These are phyloP conservation scores for Hypanus sabinus DNA, from an alignment of 2,113 vertebrate species.

Conservation along the genomic window DNA sequence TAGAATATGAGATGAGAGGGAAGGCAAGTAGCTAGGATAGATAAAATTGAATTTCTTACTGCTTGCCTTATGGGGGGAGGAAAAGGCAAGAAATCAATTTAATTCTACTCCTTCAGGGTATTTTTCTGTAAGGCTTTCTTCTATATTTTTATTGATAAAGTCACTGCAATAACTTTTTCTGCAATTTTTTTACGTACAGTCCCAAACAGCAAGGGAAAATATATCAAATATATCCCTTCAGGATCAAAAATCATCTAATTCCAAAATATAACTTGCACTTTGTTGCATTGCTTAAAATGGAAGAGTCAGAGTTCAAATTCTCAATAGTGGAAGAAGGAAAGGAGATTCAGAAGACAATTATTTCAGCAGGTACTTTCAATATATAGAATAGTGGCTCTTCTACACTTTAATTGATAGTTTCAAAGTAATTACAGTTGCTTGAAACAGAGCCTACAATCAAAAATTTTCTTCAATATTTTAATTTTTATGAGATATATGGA, in stretches of 20 bases:
- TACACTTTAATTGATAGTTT: too few species aligned
- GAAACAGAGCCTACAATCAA: not conserved
- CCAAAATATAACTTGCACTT: not conserved
- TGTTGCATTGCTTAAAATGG: not conserved
- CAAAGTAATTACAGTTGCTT: not conserved
- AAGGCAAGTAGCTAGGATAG: not conserved
- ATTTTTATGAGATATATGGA: not conserved
- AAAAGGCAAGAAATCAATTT: not conserved
- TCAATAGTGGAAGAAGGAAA: not conserved
- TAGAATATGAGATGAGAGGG: not conserved
- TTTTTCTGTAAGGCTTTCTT: not conserved
- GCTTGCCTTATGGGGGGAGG: not conserved
- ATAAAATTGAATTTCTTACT: not conserved
- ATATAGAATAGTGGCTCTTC: not conserved
- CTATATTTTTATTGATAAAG: not conserved
- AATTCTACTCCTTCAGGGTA: not conserved
- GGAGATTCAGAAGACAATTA: not conserved
- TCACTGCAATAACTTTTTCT: not conserved
- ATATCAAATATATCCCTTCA: not conserved
- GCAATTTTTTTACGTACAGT: not conserved
- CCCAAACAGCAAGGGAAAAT: not conserved
- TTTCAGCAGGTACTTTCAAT: not conserved
- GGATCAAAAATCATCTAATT: not conserved
- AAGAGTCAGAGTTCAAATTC: too few species aligned
- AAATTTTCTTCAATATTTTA: not conserved